Evolutionary conservation across 2,113 vertebrate genomes (phyloP).

Genomic region (Atlantisia rogersi): DNA sequence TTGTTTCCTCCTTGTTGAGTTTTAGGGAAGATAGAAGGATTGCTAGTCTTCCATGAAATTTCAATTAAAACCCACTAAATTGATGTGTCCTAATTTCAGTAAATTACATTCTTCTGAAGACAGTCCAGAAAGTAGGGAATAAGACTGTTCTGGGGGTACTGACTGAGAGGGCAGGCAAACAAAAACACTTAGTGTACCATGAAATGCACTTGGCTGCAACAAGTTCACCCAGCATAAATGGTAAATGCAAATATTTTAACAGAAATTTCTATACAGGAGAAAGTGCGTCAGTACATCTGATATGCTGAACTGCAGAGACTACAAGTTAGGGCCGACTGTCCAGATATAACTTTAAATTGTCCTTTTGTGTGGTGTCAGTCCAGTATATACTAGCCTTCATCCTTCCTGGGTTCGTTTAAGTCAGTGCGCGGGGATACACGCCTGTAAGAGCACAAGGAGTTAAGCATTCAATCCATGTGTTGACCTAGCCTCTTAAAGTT

Average conservation of each 20-base stretch:
- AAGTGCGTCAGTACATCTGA: accelerated
- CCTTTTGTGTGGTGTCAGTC: neutral
- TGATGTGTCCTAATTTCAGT: neutral
- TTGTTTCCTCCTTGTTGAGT: neutral
- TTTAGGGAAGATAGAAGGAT: neutral
- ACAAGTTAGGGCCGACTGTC: accelerated
- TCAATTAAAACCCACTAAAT: neutral
- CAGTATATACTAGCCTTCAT: neutral
- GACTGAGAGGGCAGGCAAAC: neutral
- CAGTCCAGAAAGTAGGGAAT: neutral
- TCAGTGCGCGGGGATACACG: neutral
- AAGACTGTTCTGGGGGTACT: neutral
- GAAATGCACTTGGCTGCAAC: neutral
- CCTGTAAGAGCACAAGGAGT: neutral
- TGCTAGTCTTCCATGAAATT: neutral
- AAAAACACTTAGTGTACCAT: neutral
- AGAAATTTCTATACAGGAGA: neutral
- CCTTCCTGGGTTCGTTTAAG: neutral
- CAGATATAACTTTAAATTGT: neutral
- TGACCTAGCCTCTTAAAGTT: neutral
- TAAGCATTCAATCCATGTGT: neutral
- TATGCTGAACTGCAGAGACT: neutral
- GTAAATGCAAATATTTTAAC: neutral
- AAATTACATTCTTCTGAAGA: neutral
- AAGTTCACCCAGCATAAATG: neutral